Evolutionary conservation across 2,113 vertebrate species (phyloP), one percentile per base, ranked within the genome.

Genomic region (Hemiprocne comata): DNA sequence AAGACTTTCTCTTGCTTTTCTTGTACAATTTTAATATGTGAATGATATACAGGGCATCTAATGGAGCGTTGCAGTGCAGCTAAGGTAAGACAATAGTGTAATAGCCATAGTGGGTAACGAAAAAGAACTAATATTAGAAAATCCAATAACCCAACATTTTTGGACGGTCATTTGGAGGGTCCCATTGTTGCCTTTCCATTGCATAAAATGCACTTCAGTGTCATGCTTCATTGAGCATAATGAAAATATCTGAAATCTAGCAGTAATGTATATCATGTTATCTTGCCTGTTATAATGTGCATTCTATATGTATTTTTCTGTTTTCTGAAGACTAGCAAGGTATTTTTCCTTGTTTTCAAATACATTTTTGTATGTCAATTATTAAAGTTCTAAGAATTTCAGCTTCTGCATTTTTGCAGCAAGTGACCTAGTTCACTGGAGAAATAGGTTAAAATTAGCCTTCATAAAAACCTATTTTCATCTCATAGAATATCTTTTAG

Each of bases 391-490:
- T 53, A 80, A 51, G 72, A 92, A 69, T 28, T 57, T 87, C 58
- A 46, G 17, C 57, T 74, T 82, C 38, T 93, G 58, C 38, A 10
- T 73, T 2, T 89, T 94, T 94, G 33, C 70, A 80, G 16, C 76
- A 80, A 34, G 51, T 95, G 82, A 88, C 82, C 82, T 95, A 95
- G 90, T 87, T 88, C 69, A 40, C 42, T 93, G 50, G 42, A 85
- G 54, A 95, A 97, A 40, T 88, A 91, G 84, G 78, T 80, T 97
- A 90, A 95, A 97, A 94, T 95, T 89, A 94, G 44, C 55, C 50
- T 89, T 77, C 34, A 79, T 87, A 73, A 91, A 85, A 91, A 75
- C 70, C 80, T 92, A 17, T 93, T 90, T 89, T 91, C 26, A 77
- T 91, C 66, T 95, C 42, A 92, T 57, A 72, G 31, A 79, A 42